Conservation (phyloP, 2,888 invertebrate genomes). For the Dryobota labecula region DNA sequence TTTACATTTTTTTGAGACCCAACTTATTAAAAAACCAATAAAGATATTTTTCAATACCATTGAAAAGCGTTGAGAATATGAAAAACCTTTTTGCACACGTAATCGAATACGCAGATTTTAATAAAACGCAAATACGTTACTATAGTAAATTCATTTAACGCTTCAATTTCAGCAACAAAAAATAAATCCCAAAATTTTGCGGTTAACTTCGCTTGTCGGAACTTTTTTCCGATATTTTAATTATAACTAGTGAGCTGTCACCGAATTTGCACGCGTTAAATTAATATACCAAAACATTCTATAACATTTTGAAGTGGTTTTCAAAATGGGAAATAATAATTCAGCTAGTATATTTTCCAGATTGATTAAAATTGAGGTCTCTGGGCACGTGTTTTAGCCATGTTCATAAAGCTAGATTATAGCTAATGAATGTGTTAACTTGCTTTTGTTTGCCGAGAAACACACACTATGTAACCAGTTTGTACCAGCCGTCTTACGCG, state of each 20-base stretch:
- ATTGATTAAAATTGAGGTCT: not conserved
- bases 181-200: conserved; percentile 31
- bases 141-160: conserved; percentile 29
- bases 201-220: conserved; percentile 40
- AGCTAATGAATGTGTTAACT: not conserved
- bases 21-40: conserved; percentile 11
- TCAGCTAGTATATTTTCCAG: not conserved
- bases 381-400: not conserved
- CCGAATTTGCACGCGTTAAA: conserved; percentile 29
- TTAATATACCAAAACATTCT: conserved; percentile 28
- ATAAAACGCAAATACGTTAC: conserved; percentile 33
- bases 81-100: conserved; percentile 23
- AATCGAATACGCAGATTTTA: conserved; percentile 27
- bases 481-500: not conserved
- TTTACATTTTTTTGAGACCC: not conserved
- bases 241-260: conserved; percentile 51
- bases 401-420: not conserved
- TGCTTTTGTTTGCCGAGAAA: not conserved
- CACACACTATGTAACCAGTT: conserved; percentile 15
- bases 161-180: conserved; percentile 35
- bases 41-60: conserved; percentile 17
- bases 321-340: not conserved
- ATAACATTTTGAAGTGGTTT: conserved; percentile 2
- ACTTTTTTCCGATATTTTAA: conserved; percentile 58
- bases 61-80: conserved; percentile 10